Conservation (phyloP, 2,113 vertebrate genomes). For the Ginglymostoma cirratum region DNA sequence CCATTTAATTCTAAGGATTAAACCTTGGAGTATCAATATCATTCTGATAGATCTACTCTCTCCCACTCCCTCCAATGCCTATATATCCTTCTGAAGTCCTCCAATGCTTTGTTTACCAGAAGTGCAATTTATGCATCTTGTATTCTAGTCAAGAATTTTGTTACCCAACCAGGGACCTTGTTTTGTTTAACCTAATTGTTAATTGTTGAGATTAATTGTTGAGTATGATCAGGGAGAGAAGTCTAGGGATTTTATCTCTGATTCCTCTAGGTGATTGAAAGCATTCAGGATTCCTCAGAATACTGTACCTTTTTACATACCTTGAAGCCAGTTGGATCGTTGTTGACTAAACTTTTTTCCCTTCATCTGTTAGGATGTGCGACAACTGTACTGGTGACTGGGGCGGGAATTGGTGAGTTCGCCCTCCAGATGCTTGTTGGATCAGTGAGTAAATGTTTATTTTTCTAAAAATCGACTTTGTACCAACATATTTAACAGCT, state of each 20-base stretch:
- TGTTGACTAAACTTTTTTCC: not conserved
- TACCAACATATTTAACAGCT: not conserved
- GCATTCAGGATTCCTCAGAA: not conserved
- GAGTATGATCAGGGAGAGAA: not conserved
- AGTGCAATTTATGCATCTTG: not conserved
- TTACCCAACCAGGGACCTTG: not conserved
- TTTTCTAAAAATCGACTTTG: not conserved
- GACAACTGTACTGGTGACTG: conserved; percentile 80
- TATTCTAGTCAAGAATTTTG: not conserved
- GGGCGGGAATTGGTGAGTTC: conserved; percentile 90
- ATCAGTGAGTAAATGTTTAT: conserved; percentile 60
- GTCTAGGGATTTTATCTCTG: not conserved
- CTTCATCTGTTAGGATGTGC: conserved; percentile 70
- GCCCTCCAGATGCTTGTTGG: conserved; percentile 81
- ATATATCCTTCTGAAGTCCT: not conserved
- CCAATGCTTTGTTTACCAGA: not conserved
- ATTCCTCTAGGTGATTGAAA: not conserved
- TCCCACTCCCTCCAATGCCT: not conserved
- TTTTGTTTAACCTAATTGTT: no score
- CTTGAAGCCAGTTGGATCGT: not conserved
- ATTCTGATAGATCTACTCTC: not conserved
- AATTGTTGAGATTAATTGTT: not conserved
- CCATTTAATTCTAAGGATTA: not conserved
- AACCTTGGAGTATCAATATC: no score
- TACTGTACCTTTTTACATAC: no score